Percentiles rank a stretch among this genome's conserved stretches.
Conservation (phyloP, 2,113 vertebrate species). For the Candoia aspera region DNA sequence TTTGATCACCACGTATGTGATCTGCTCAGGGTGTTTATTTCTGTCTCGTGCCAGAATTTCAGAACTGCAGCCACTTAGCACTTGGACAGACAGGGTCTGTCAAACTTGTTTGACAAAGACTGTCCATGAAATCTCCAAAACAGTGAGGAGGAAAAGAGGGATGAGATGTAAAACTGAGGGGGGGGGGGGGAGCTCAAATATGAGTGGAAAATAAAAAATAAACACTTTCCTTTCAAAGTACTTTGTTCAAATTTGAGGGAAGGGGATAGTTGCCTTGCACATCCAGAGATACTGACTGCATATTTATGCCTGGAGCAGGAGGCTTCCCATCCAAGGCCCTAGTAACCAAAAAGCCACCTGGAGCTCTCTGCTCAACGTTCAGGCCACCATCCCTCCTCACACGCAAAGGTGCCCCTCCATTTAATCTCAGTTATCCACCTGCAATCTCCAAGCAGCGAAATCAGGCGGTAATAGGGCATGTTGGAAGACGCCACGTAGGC, state of each 20-base stretch:
- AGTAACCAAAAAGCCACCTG: background rate
- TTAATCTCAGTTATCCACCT: conserved; percentile 76
- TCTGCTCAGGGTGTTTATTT: background rate
- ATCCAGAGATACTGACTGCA: background rate
- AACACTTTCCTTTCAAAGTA: background rate
- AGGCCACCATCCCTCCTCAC: background rate
- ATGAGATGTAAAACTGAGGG: background rate
- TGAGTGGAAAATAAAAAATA: background rate
- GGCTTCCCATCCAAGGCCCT: background rate
- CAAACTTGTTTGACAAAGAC: background rate
- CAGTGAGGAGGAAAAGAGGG: background rate
- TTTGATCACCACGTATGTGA: conserved; percentile 16
- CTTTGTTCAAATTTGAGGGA: background rate
- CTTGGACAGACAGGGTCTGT: background rate
- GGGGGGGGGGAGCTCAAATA: background rate
- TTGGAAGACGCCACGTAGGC: conserved; percentile 90
- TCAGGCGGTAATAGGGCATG: conserved; percentile 84
- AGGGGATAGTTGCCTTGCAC: background rate
- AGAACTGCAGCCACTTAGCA: conserved; percentile 14
- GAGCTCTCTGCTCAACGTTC: too few relatives aligned
- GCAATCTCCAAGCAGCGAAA: conserved; percentile 88
- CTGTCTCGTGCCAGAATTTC: conserved; percentile 1
- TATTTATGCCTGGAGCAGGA: background rate
- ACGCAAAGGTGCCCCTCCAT: background rate
- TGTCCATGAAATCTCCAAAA: background rate